Base-by-base conservation (phyloP, 2,113 vertebrate species). In the Desmodus rotundus region DNA sequence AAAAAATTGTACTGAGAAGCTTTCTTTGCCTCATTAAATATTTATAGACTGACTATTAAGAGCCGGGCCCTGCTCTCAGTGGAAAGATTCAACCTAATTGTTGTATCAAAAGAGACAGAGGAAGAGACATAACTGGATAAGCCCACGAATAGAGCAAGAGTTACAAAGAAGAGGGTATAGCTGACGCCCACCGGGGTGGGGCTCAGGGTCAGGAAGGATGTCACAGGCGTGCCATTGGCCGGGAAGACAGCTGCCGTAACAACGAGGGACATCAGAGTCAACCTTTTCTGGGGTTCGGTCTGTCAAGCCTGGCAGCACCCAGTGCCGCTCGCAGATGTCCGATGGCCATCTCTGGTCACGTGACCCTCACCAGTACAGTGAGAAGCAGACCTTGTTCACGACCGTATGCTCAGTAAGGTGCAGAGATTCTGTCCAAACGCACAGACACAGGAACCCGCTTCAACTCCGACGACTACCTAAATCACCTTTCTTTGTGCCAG, bases 1-100 rank as follows among this genome's bases (percentile, higher is more conserved):
- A 24, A 45, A 45, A 80, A 26, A 45, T 38, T 67, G 15, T 24
- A 7, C 16, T 28, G 20, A 31, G 58, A 89, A 92, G 24, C 28
- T 61, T 61, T 63, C 91, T 82, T 93, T 88, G 24, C 77, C 38
- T 92, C 43, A 36, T 61, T 31, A 81, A 92, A 80, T 96, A 78
- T 94, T 94, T 80, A n/a, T 14, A 78, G 19, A 52, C 52, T 28
- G 19, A 61, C 31, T 54, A 38, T 56, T 80, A 87, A 88, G 19
- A 47, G 22, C 33, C 52, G 96, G 74, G 33, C 19, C 24, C 16
- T 38, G 2, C 45, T 31, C n/a, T 89, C 67, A 3, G 50, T 26
- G 13, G 76, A 63, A 80, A 92, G 50, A 81, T 20, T 83, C 92
- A 93, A 85, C 33, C 15, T 87, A 61, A 89, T 38, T 52, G 22